phyloP scores from a whole-genome alignment of 2,888 invertebrate genomes.

The Aricia artaxerxes region DNA sequence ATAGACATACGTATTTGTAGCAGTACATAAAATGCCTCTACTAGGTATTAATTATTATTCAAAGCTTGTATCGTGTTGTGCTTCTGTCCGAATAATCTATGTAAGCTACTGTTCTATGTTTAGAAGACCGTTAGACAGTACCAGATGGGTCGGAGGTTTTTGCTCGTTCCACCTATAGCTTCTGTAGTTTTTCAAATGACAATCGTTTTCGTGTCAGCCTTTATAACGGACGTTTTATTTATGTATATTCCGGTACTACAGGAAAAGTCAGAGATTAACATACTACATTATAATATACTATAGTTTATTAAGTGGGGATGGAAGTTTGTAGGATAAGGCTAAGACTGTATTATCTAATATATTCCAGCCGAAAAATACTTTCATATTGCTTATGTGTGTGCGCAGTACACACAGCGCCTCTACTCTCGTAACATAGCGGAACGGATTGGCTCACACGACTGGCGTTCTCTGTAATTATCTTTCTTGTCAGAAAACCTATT shows the following conservation, averaged over 20 bases:
- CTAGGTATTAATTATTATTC: too few species aligned
- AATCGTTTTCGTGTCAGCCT: constrained; percentile 35
- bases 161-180: constrained; percentile 39
- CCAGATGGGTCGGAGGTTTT: constrained; percentile 47
- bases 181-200: constrained; percentile 37
- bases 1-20: too few species aligned
- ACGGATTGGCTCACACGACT: too few species aligned
- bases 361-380: too few species aligned
- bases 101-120: constrained; percentile 48
- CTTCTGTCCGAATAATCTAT: constrained; percentile 43
- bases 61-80: neutral
- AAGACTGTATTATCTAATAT: too few species aligned
- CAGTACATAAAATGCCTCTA: too few species aligned
- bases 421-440: too few species aligned
- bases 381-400: too few species aligned
- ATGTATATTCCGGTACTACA: neutral
- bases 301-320: neutral
- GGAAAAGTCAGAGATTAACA: neutral
- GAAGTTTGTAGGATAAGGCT: too few species aligned
- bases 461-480: too few species aligned
- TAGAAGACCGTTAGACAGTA: constrained; percentile 51
- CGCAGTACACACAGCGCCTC: too few species aligned
- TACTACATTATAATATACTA: neutral
- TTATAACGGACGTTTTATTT: constrained; percentile 15
- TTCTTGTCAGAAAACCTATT: neutral